Evolutionary conservation across 2,113 vertebrate genomes (phyloP), one percentile per base, ranked within the genome.

Genomic region (Ancistrus triradiatus): DNA sequence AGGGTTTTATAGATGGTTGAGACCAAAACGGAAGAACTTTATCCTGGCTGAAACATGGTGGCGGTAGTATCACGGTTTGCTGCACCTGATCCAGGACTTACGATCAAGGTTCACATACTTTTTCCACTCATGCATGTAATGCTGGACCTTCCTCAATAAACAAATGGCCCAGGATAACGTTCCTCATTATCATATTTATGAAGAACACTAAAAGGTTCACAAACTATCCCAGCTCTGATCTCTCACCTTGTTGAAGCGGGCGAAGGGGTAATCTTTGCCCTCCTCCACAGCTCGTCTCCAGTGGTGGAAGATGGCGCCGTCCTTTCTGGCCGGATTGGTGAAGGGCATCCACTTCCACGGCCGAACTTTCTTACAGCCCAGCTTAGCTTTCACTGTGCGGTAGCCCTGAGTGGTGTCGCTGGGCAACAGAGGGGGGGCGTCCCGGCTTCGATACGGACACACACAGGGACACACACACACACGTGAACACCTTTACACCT

Each of bases 321-420:
- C 96, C 70, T 92, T 94, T 31, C 96, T 90, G 0, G 96, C 96
- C 15, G 95, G 94, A 76, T 99, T 97, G 43, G 91, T 94, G 74
- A 99, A 99, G 8, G 95, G 94, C 94, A 98, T 98, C 96, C 95
- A 99, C 53, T 98, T 98, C 96, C 96, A 99, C 14, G 96, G 95
- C 2, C 96, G 90, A 4, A 99, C 96, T 52, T 93, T 95, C 86
- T 97, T 98, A 78, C 95, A 99, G 52, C 96, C 96, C 56, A 99
- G 74, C 65, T 98, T 97, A 68, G 96, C 96, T 80, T 99, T 99
- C 38, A 98, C 96, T 1, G 96, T 99, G 53, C 95, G 91, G 73
- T 99, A 99, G 50, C 96, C 96, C 78, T 98, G 96, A 49, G 95
- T 95, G 13, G 95, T 98, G 60, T 99, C 96, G 59, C 95, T 98